Base-by-base conservation (phyloP, 2,888 invertebrate genomes). In the Auanema freiburgensis region DNA sequence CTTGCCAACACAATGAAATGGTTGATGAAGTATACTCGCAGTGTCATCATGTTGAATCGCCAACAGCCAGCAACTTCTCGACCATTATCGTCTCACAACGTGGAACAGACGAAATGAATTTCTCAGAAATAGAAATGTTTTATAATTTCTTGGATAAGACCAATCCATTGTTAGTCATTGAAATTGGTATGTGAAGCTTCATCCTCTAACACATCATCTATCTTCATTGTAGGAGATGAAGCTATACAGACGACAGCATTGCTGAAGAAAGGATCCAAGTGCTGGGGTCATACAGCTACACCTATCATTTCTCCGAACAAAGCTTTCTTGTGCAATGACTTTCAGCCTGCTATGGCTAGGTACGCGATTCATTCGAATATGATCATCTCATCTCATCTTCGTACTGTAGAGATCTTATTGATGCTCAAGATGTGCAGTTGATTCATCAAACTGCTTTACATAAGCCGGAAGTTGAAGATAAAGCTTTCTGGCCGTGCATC, bases 261-360 rank as follows among this genome's bases (percentile, higher is more conserved):
- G 42, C 46, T 69, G 18, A 59, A 53, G 23, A 65, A 74, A 49
- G 63, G 65, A 53, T 59, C 71, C 16, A 49, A 61, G n/a, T 78
- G 78, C 46, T 78, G 75, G 75, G 76, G 70, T 12, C 53, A 58
- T 24, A 56, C 67, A 11, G n/a, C 8, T 2, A 51, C 64, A 5
- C 33, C 49, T 1, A 62, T 67, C 11, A 18, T 44, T 14, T 41
- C 53, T 14, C 57, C 50, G 12, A 69, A 69, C 60, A 62, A 40
- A 1, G 67, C 67, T 6, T 67, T 60, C 42, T 55, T 69, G 8
- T 71, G 71, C 53, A 67, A 66, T 25, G 63, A 69, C 42, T 59
- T 72, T 18, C 24, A 46, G 14, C 62, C 50, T 11, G 51, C 49
- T n/a, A 40, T 18, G 49, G 52, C 57, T 52, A 56, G 56, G 62